phyloP scores from a whole-genome alignment of 2,113 vertebrate species.

The Sceloporus tristichus region DNA sequence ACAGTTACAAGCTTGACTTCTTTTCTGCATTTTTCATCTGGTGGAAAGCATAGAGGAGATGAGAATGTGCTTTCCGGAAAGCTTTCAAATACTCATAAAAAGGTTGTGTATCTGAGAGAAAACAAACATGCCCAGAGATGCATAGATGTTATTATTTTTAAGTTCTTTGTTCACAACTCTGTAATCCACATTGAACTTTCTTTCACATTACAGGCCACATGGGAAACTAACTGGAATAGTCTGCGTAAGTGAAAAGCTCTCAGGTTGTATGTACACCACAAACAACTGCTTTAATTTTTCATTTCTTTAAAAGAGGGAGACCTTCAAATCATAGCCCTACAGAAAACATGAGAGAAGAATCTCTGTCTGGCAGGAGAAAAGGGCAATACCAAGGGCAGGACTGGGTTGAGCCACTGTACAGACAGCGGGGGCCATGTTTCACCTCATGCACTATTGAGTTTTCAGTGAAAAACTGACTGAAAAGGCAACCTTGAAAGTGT shows the following conservation, averaged over 20 bases:
- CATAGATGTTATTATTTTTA: slow-evolving; percentile 6
- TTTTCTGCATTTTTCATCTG: neutral
- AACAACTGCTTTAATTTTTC: neutral
- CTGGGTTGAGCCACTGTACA: too few species aligned
- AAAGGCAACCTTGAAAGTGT: too few species aligned
- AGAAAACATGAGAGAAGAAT: neutral
- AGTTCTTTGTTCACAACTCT: neutral
- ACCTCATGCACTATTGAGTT: too few species aligned
- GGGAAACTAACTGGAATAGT: slow-evolving; percentile 16
- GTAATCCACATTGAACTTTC: slow-evolving; percentile 9
- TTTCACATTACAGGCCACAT: neutral
- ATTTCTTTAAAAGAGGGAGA: neutral
- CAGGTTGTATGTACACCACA: neutral
- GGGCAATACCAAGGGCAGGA: too few species aligned
- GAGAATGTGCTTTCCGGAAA: neutral
- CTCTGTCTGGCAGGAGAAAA: too few species aligned
- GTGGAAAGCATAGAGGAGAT: neutral
- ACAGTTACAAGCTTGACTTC: neutral
- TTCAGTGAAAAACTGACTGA: too few species aligned
- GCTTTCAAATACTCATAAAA: neutral
- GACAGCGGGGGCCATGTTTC: too few species aligned
- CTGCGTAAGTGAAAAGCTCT: neutral
- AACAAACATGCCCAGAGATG: slow-evolving; percentile 9
- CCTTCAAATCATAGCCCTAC: neutral
- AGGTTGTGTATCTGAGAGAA: neutral